A percentile compares a stretch with the other conserved stretches of the same genome.
Evolutionary conservation across 1,140 invertebrate species (phyloP).

Genomic region (Vollenhovia emeryi): DNA sequence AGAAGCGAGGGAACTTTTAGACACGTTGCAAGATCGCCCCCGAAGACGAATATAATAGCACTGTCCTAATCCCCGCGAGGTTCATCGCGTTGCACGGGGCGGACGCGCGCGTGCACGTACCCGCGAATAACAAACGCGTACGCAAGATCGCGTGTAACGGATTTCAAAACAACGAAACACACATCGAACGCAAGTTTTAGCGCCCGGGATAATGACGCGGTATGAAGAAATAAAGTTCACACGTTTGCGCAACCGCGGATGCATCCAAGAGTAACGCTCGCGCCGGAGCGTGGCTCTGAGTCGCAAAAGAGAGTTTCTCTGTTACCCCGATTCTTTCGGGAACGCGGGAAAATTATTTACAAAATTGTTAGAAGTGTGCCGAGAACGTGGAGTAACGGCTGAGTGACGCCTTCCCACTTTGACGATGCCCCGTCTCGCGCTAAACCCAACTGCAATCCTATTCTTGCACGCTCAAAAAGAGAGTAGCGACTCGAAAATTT

Average conservation of each 20-base stretch:
- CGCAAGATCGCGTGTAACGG: slow-evolving; percentile 26
- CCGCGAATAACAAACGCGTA: not conserved
- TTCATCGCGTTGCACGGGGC: slow-evolving; percentile 4
- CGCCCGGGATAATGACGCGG: slow-evolving; percentile 28
- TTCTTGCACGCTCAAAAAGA: not conserved
- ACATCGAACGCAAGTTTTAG: slow-evolving; percentile 28
- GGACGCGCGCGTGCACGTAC: not conserved
- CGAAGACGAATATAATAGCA: slow-evolving; percentile 23
- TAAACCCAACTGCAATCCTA: not conserved
- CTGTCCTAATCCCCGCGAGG: not conserved
- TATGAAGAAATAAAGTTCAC: slow-evolving; percentile 57
- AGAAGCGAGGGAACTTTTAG: slow-evolving; percentile 11
- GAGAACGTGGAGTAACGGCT: not conserved
- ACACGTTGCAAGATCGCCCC: not conserved
- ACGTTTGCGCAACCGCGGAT: slow-evolving; percentile 29
- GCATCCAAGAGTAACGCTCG: slow-evolving; percentile 35
- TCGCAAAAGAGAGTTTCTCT: not conserved
- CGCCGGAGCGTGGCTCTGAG: not conserved
- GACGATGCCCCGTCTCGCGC: not conserved
- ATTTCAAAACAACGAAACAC: slow-evolving; percentile 49
- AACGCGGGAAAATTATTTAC: not conserved
- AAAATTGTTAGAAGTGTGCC: not conserved
- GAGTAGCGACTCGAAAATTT: not conserved
- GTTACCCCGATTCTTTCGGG: not conserved
- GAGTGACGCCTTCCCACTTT: not conserved